phyloP scores from a whole-genome alignment of 2,888 invertebrate genomes.

The Ptilodon capucinus region DNA sequence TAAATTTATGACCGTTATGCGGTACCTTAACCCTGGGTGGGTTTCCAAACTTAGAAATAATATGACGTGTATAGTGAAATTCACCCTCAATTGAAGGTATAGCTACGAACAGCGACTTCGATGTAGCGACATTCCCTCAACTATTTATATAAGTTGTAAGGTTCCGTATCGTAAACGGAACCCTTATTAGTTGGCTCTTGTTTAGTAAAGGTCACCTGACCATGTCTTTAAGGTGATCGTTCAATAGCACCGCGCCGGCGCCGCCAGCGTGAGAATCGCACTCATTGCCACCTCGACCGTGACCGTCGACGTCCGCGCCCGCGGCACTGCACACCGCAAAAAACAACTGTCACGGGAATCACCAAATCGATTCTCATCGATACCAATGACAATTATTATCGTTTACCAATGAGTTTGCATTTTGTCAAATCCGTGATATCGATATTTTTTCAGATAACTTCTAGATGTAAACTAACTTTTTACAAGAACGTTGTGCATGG shows the following conservation, averaged over 20 bases:
- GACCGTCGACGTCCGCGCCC: constrained; percentile 36
- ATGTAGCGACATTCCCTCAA: no score
- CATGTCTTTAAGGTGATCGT: constrained; percentile 16
- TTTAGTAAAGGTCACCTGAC: constrained; percentile 6
- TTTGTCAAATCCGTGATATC: not conserved
- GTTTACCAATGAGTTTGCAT: constrained; percentile 14
- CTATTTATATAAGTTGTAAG: not conserved
- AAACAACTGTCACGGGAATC: constrained; percentile 67
- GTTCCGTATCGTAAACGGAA: not conserved
- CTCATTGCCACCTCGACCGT: constrained; percentile 58
- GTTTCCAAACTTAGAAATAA: no score
- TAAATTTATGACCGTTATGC: no score
- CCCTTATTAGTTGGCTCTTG: not conserved
- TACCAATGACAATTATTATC: constrained; percentile 46
- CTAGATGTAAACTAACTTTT: not conserved
- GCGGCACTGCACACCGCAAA: constrained; percentile 50
- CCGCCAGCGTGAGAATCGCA: constrained; percentile 53
- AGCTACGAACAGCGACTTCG: no score
- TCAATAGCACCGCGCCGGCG: constrained; percentile 46
- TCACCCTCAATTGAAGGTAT: no score
- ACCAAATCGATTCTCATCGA: constrained; percentile 68
- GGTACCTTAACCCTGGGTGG: no score
- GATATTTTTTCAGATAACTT: not conserved
- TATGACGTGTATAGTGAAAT: no score
- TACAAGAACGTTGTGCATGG: no score